Evolutionary conservation across 1,140 invertebrate species (phyloP).

Genomic region (Belonocnema kinseyi): DNA sequence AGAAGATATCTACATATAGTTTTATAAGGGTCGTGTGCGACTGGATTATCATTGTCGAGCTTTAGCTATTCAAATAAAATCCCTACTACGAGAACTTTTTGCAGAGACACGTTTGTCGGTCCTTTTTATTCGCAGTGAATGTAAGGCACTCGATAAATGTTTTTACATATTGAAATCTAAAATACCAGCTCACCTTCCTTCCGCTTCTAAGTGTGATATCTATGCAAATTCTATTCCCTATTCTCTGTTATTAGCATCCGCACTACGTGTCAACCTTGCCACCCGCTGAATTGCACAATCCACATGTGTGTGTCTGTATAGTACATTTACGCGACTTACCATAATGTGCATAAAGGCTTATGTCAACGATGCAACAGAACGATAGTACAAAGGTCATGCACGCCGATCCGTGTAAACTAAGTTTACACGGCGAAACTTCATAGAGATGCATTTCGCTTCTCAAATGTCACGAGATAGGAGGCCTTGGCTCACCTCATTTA

Average conservation of each 20-base stretch:
- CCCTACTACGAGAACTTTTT: not conserved
- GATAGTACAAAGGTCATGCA: slow-evolving; percentile 9
- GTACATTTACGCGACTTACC: not conserved
- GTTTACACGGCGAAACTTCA: not conserved
- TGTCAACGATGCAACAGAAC: not conserved
- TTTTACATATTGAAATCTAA: not conserved
- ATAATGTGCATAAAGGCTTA: not conserved
- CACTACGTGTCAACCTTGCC: not conserved
- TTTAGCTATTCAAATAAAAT: too few species aligned
- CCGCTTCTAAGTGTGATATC: not conserved
- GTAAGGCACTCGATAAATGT: not conserved
- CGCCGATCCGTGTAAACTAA: not conserved
- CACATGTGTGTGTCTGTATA: not conserved
- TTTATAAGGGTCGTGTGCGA: too few species aligned
- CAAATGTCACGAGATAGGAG: not conserved
- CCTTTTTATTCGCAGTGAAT: not conserved
- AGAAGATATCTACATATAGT: too few species aligned
- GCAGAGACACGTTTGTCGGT: not conserved
- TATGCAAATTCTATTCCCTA: not conserved
- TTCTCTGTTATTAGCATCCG: not conserved
- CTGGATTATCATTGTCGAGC: too few species aligned
- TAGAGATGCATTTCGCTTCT: slow-evolving; percentile 20
- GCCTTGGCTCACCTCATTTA: not conserved
- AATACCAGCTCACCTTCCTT: not conserved
- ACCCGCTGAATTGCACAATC: not conserved